Percentiles rank a stretch among this genome's conserved stretches.
phyloP scores from a whole-genome alignment of 2,797 vertebrate species.

The Crypturellus tataupa region DNA sequence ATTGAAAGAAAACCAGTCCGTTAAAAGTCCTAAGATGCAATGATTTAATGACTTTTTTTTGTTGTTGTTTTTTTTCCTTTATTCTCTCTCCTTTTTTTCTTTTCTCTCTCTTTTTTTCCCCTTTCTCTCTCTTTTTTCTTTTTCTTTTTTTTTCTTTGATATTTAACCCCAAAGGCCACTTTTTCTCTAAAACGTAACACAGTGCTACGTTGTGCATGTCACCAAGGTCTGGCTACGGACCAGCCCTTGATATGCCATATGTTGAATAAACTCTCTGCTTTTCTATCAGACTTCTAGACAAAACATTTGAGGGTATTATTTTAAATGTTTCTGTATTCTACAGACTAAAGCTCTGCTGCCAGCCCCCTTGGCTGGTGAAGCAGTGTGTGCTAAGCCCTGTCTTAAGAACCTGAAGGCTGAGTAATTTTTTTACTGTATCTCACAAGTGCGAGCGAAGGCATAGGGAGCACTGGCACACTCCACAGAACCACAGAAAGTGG shows the following conservation, averaged over 20 bases:
- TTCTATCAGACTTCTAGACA: neutral
- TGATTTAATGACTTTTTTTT: neutral
- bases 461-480: rapidly evolving
- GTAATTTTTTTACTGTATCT: neutral
- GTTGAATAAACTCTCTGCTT: neutral
- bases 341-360: neutral
- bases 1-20: rapidly evolving
- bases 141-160: neutral
- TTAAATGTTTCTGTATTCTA: too few species aligned
- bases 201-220: neutral
- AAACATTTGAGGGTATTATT: neutral
- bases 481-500: rapidly evolving
- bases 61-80: neutral
- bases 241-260: too few species aligned
- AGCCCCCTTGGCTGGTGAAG: neutral
- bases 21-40: rapidly evolving
- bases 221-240: neutral
- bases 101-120: neutral
- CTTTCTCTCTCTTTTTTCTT: neutral
- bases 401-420: too few species aligned
- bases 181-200: neutral
- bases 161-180: neutral
- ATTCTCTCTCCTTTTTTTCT: too few species aligned
- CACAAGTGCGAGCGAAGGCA: neutral
- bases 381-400: neutral